These are phyloP conservation scores for Malurus cyaneus DNA, from an alignment of 2,113 vertebrate genomes.

Conservation along the genomic window DNA sequence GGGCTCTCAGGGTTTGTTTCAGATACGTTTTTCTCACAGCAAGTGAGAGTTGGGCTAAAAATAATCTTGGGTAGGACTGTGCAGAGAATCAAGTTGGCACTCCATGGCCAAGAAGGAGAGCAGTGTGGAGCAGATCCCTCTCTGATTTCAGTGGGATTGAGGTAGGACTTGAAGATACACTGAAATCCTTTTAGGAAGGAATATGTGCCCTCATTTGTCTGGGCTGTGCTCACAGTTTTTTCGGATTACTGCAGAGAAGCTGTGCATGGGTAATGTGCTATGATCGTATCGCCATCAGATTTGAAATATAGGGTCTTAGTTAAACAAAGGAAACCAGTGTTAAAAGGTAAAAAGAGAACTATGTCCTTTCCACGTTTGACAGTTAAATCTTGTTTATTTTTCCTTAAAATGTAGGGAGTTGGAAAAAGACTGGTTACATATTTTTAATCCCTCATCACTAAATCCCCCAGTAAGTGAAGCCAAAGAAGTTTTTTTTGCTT, in stretches of 20 bases:
- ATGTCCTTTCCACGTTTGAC: background rate
- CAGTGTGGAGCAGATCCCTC: background rate
- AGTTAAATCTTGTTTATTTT: background rate
- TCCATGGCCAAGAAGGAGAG: background rate
- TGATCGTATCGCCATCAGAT: background rate
- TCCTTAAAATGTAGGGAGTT: background rate
- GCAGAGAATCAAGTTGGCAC: background rate
- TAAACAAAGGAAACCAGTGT: background rate
- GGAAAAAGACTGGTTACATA: background rate
- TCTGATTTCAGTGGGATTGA: background rate
- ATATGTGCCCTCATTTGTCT: background rate
- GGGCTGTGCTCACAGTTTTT: background rate
- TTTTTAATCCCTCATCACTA: background rate
- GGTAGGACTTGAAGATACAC: background rate
- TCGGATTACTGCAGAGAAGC: background rate
- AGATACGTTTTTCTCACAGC: background rate
- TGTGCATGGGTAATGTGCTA: background rate
- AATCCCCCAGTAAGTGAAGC: background rate
- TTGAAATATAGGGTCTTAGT: background rate
- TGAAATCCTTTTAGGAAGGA: background rate
- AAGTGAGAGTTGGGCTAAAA: background rate
- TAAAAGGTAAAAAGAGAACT: background rate
- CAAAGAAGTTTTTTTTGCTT: background rate
- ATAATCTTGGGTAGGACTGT: background rate
- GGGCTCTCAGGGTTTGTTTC: background rate